These are phyloP conservation scores for Notarius lentiginosus DNA, from an alignment of 2,113 vertebrate species.

Conservation along the genomic window DNA sequence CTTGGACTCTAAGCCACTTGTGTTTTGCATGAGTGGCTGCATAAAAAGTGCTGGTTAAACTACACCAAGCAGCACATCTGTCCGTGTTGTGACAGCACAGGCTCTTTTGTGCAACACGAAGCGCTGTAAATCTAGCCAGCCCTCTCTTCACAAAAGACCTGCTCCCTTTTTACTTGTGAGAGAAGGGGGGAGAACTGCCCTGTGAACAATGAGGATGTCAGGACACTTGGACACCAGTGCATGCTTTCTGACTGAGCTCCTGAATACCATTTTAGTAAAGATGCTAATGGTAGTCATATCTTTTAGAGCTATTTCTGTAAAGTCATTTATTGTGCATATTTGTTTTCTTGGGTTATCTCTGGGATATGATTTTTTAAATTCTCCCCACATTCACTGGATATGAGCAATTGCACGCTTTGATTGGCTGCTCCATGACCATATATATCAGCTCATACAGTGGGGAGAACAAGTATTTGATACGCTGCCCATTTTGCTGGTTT, in stretches of 20 bases:
- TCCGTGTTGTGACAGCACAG: slow-evolving; percentile 66
- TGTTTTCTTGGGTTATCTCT: too few relatives aligned
- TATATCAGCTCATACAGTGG: too few relatives aligned
- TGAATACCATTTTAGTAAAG: slow-evolving; percentile 58
- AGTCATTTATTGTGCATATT: too few relatives aligned
- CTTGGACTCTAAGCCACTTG: not conserved
- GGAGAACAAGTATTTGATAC: too few relatives aligned
- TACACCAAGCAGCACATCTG: slow-evolving; percentile 63
- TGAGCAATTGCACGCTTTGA: too few relatives aligned
- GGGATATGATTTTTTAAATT: too few relatives aligned
- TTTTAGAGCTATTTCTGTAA: too few relatives aligned
- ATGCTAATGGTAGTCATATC: not conserved
- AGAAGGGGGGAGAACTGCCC: slow-evolving; percentile 59
- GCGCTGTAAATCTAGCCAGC: slow-evolving; percentile 69
- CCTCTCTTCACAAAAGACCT: slow-evolving; percentile 68
- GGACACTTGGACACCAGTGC: slow-evolving; percentile 65
- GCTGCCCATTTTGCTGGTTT: too few relatives aligned
- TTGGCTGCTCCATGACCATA: too few relatives aligned
- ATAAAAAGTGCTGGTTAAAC: slow-evolving; percentile 59
- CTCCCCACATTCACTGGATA: too few relatives aligned
- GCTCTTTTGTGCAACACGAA: slow-evolving; percentile 65
- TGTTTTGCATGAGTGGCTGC: slow-evolving; percentile 56
- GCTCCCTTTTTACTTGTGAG: slow-evolving; percentile 64
- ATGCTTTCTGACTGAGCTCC: slow-evolving; percentile 67
- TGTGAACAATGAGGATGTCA: slow-evolving; percentile 73